Conservation (phyloP, 2,113 vertebrate species). For the Agapornis roseicollis region DNA sequence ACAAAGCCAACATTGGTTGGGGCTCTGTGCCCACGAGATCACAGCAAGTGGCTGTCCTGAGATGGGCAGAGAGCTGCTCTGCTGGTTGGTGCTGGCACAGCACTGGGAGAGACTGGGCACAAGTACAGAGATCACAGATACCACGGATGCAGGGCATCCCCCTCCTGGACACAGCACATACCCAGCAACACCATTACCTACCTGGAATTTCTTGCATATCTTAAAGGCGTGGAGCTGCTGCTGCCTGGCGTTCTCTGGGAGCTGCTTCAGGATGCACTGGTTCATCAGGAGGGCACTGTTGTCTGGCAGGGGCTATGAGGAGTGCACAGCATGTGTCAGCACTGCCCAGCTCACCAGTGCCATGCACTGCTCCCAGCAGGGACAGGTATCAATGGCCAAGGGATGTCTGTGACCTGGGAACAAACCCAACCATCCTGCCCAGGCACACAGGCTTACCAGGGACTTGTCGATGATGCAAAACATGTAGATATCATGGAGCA, state of each 20-base stretch:
- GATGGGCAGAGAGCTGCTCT: not conserved
- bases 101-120: not conserved
- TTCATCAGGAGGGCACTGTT: constrained; percentile 75
- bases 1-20: accelerated
- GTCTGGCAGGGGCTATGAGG: constrained; percentile 84
- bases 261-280: constrained; percentile 79
- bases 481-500: constrained; percentile 90
- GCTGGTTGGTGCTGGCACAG: accelerated
- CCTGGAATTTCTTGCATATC: constrained; percentile 91
- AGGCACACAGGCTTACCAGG: constrained; percentile 70
- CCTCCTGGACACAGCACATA: accelerated
- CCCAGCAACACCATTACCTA: not conserved
- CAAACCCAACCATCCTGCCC: not conserved
- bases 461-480: constrained; percentile 92
- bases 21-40: not conserved
- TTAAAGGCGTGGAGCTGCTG: constrained; percentile 87
- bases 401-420: not conserved
- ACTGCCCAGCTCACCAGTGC: accelerated
- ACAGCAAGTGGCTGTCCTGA: accelerated
- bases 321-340: accelerated
- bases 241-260: constrained; percentile 74
- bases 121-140: not conserved
- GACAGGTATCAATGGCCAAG: accelerated
- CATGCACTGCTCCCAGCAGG: accelerated
- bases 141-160: accelerated